Percentiles rank a stretch among this genome's conserved stretches.
These are phyloP conservation scores for Festucalex cinctus DNA, from an alignment of 2,113 vertebrate genomes.

Conservation along the genomic window DNA sequence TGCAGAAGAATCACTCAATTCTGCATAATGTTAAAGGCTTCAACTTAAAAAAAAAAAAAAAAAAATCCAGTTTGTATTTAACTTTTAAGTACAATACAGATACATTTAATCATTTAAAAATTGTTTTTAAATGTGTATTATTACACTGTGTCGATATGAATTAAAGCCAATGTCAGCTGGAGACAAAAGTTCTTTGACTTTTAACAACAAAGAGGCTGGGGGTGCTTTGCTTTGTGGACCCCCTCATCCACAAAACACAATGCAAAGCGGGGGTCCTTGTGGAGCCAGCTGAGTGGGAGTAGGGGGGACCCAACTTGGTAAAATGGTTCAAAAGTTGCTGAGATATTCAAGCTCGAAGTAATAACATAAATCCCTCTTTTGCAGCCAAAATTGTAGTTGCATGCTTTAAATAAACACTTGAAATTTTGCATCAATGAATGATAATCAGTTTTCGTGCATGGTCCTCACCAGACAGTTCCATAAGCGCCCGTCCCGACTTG, in stretches of 20 bases:
- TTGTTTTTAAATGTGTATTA: too few relatives aligned
- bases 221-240: slow-evolving; percentile 59
- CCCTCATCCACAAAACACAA: slow-evolving; percentile 41
- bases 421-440: neutral
- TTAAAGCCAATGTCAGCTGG: slow-evolving; percentile 8
- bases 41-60: neutral
- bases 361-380: neutral
- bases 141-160: neutral
- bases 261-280: slow-evolving; percentile 38
- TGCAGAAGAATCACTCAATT: neutral
- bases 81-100: too few relatives aligned
- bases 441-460: neutral
- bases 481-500: slow-evolving; percentile 90
- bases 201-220: slow-evolving; percentile 56
- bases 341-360: neutral
- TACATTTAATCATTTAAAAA: neutral
- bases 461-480: slow-evolving; percentile 86
- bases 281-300: slow-evolving; percentile 53
- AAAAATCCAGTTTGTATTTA: too few relatives aligned
- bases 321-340: slow-evolving; percentile 5
- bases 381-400: neutral
- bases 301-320: neutral
- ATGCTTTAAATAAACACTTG: neutral
- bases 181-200: slow-evolving; percentile 42
- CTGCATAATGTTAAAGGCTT: too few relatives aligned